Base-by-base conservation (phyloP, 1,140 invertebrate species). In the Drosophila truncata region DNA sequence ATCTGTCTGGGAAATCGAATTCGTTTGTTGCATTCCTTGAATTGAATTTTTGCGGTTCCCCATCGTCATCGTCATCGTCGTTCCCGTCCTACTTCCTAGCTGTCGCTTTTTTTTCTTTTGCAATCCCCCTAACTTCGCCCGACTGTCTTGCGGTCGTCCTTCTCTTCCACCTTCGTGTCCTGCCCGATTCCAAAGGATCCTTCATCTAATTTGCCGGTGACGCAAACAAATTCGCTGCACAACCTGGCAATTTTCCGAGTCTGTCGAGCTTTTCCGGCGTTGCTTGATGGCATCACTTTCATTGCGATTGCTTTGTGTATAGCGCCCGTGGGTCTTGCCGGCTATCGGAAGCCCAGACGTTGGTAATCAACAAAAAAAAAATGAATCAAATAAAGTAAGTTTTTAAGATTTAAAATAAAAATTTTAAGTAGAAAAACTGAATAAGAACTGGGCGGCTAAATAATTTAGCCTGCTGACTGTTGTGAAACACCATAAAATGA, bases 1-100 rank as follows among this genome's bases (percentile, higher is more conserved):
- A 58, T 41, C 73, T 77, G 63, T 54, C 74, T 67, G 55, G 49
- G 50, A 78, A 69, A 78, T 62, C 74, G 75, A 78, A 78, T 70
- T 78, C 59, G 77, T 44, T 58, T 71, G 74, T 61, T 87, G 75
- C 70, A 79, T 63, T 79, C 62, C 54, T 82, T 86, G 65, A 87
- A 86, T 87, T 80, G 83, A 66, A 86, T 82, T 80, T 73, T 82
- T 87, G 83, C 60, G 83, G 83, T 76, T 59, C 54, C 44, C 54
- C 44, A 37, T 58, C 59, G 65, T 54, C 52, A 44, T 67, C 60
- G 59, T 69, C 58, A 27, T 49, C 61, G 52, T 27, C 47, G 16
- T n/a, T 16, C 16, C 23, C n/a, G n/a, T 18, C n/a, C n/a, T 11
- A n/a, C 1, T 11, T 46, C 42, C 11, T 23, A 20, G 42, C 18